phyloP scores from a whole-genome alignment of 1,140 invertebrate genomes.

The Bemisia tabaci region DNA sequence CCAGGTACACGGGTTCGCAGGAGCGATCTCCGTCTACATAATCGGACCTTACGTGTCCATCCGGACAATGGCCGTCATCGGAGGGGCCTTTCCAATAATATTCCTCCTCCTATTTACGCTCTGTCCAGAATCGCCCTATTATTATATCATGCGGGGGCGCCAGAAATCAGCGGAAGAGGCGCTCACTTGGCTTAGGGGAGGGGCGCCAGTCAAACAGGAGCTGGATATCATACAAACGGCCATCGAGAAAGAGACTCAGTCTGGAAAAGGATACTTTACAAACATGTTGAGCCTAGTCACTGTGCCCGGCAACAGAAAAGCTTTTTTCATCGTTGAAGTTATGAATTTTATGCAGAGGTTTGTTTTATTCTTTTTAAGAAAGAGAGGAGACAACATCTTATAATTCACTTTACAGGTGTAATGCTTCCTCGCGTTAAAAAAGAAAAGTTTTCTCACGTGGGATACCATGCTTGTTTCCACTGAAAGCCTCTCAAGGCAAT shows the following conservation, averaged over 20 bases:
- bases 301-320: constrained; percentile 2
- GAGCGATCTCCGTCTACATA: constrained; percentile 61
- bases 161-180: constrained; percentile 38
- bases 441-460: too few species aligned
- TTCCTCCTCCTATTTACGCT: constrained; percentile 37
- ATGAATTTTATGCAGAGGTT: background rate
- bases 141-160: constrained; percentile 42
- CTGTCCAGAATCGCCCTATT: constrained; percentile 48
- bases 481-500: too few species aligned
- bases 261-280: background rate
- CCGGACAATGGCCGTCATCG: constrained; percentile 15
- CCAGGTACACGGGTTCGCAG: constrained; percentile 33
- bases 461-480: too few species aligned
- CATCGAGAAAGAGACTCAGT: background rate
- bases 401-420: too few species aligned
- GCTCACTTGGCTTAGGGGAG: constrained; percentile 28
- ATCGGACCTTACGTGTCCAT: constrained; percentile 39
- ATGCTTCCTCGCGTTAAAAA: too few species aligned
- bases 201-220: background rate
- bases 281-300: constrained; percentile 1
- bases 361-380: too few species aligned
- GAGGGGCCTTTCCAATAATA: constrained; percentile 32
- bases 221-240: background rate
- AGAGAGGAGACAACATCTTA: too few species aligned
- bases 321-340: constrained; percentile 7